phyloP scores from a whole-genome alignment of 2,113 vertebrate species.

The Rhipidura dahli region DNA sequence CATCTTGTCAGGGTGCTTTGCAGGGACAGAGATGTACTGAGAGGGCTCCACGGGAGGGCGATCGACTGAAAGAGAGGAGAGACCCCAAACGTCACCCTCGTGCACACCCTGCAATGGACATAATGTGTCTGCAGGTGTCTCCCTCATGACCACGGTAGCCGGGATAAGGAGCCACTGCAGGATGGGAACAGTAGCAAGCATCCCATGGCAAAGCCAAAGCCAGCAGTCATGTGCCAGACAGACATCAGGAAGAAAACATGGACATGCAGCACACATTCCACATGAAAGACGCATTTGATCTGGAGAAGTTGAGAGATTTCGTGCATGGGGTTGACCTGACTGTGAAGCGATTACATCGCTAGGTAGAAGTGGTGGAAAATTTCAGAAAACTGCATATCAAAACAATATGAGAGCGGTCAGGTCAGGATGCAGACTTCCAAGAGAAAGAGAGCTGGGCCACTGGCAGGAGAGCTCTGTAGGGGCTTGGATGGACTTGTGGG shows the following conservation, averaged over 20 bases:
- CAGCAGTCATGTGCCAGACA: neutral
- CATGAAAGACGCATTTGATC: neutral
- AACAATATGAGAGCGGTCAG: neutral
- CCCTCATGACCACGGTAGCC: neutral
- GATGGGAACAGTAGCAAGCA: neutral
- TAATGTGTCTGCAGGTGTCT: accelerated
- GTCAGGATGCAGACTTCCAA: neutral
- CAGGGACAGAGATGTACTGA: slow-evolving; percentile 75
- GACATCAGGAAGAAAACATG: accelerated
- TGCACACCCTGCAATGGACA: neutral
- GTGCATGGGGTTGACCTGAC: neutral
- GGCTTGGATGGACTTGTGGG: too few species aligned
- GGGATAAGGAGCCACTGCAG: neutral
- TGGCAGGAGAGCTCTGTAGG: neutral
- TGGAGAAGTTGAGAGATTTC: neutral
- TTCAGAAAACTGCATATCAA: accelerated
- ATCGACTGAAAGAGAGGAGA: slow-evolving; percentile 83
- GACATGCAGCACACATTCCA: neutral
- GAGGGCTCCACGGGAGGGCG: slow-evolving; percentile 84
- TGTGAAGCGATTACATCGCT: neutral
- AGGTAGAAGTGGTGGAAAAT: neutral
- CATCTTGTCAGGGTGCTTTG: slow-evolving; percentile 81
- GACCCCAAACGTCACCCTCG: neutral
- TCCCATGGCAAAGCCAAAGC: neutral
- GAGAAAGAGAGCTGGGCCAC: neutral